A percentile compares a stretch with the other conserved stretches of the same genome.
Evolutionary conservation across 2,797 vertebrate genomes (phyloP).

Genomic region (Tachyglossus aculeatus): DNA sequence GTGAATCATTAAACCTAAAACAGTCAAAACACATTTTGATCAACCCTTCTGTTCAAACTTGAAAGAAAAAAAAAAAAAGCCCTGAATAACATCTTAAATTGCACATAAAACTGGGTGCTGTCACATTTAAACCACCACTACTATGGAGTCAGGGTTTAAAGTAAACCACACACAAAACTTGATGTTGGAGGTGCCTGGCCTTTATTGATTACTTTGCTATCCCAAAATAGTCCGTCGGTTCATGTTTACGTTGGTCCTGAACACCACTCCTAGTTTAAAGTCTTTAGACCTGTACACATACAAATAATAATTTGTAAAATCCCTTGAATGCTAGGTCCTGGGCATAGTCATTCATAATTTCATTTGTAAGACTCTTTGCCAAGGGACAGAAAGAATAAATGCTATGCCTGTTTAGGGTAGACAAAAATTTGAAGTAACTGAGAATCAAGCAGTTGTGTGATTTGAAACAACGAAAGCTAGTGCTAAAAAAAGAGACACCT

Average conservation of each 20-base stretch:
- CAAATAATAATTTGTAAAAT: slow-evolving; percentile 43
- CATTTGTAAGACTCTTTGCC: slow-evolving; percentile 53
- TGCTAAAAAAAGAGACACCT: slow-evolving; percentile 78
- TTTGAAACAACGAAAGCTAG: slow-evolving; percentile 66
- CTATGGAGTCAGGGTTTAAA: slow-evolving; percentile 40
- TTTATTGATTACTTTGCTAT: slow-evolving; percentile 43
- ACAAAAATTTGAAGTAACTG: slow-evolving; percentile 63
- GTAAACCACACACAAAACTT: slow-evolving; percentile 56
- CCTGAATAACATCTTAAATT: slow-evolving; percentile 61
- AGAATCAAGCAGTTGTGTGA: slow-evolving; percentile 54
- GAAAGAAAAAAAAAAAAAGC: slow-evolving; percentile 42
- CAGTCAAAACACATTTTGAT: slow-evolving; percentile 72
- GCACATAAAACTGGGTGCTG: slow-evolving; percentile 51
- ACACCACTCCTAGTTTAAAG: slow-evolving; percentile 56
- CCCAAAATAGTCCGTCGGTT: slow-evolving; percentile 47
- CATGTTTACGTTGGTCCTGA: slow-evolving; percentile 39
- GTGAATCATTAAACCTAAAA: slow-evolving; percentile 64
- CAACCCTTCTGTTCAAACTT: slow-evolving; percentile 68
- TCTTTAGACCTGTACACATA: slow-evolving; percentile 54
- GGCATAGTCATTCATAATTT: slow-evolving; percentile 52
- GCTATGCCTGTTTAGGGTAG: slow-evolving; percentile 42
- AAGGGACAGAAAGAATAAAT: slow-evolving; percentile 46
- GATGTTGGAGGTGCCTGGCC: slow-evolving; percentile 47
- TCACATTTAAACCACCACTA: slow-evolving; percentile 54
- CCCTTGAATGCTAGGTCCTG: slow-evolving; percentile 64